Conservation (phyloP, 2,797 vertebrate species). For the Gymnoscopelus microlampas region DNA sequence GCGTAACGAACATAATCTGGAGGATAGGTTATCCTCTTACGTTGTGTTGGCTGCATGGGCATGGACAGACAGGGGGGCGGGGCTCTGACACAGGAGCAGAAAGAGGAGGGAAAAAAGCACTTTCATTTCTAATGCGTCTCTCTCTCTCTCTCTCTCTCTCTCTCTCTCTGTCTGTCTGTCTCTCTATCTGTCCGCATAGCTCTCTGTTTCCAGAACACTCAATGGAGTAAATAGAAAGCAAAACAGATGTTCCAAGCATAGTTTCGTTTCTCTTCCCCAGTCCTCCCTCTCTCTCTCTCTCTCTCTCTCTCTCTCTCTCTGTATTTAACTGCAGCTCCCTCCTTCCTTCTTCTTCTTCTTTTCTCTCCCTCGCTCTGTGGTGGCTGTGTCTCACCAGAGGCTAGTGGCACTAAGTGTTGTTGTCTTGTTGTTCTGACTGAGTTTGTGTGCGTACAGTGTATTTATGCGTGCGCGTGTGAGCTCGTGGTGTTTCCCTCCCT, state of each 20-base stretch:
- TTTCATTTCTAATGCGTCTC: slow-evolving; percentile 47
- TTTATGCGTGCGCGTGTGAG: too few relatives aligned
- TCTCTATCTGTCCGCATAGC: slow-evolving; percentile 1
- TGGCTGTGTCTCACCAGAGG: slow-evolving; percentile 50
- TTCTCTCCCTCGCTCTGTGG: slow-evolving; percentile 27
- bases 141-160: slow-evolving; percentile 28
- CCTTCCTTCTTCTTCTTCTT: slow-evolving; percentile 14
- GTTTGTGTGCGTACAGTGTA: too few relatives aligned
- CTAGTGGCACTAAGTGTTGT: slow-evolving; percentile 32
- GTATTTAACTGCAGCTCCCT: neutral
- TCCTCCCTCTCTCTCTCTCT: slow-evolving; percentile 4
- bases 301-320: slow-evolving; percentile 31
- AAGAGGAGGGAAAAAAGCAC: slow-evolving; percentile 69
- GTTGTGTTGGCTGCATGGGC: slow-evolving; percentile 75
- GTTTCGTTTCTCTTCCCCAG: slow-evolving; percentile 60
- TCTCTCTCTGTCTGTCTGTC: slow-evolving; percentile 11
- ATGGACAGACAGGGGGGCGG: slow-evolving; percentile 50
- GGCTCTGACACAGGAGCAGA: slow-evolving; percentile 20
- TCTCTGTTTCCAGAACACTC: neutral
- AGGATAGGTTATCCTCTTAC: slow-evolving; percentile 88
- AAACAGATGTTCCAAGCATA: slow-evolving; percentile 74
- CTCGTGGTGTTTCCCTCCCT: slow-evolving; percentile 19
- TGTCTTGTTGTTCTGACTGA: neutral
- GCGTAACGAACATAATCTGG: slow-evolving; percentile 87
- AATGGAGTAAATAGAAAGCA: slow-evolving; percentile 70